Conservation (phyloP, 1,140 invertebrate genomes). For the Muscidifurax raptorellus region DNA sequence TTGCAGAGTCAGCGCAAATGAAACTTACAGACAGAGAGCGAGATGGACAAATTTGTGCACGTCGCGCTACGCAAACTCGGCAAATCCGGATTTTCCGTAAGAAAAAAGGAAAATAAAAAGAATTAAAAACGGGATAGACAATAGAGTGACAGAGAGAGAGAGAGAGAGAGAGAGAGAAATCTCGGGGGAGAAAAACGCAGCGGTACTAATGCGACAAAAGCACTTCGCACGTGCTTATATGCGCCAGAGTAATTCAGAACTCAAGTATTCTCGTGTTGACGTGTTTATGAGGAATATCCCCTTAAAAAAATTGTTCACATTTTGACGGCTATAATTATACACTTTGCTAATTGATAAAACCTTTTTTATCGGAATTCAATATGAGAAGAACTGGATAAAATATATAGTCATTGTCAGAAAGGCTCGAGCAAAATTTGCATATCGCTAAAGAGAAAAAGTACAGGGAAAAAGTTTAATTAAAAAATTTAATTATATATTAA, state of each 20-base stretch:
- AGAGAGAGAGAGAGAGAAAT: not conserved
- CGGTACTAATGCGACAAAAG: not conserved
- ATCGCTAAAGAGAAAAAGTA: too few species aligned
- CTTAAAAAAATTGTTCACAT: too few species aligned
- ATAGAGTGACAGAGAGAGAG: not conserved
- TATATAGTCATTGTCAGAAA: too few species aligned
- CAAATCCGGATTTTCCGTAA: not conserved
- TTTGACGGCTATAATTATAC: too few species aligned
- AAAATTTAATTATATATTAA: too few species aligned
- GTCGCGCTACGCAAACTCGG: not conserved
- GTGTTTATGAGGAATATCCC: too few species aligned
- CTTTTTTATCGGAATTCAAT: too few species aligned
- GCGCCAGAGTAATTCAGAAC: slow-evolving; percentile 20
- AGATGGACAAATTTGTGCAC: not conserved
- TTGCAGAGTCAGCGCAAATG: not conserved
- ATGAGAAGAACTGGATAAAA: too few species aligned
- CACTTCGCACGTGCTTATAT: not conserved
- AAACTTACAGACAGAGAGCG: not conserved
- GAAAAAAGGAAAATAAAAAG: not conserved
- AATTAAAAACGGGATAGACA: not conserved
- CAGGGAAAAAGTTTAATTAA: too few species aligned
- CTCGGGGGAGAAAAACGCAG: not conserved
- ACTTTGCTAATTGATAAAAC: too few species aligned
- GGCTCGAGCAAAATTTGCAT: too few species aligned
- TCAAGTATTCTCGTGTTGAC: slow-evolving; percentile 1